Percentiles rank a stretch among this genome's conserved stretches.
Evolutionary conservation across 2,888 invertebrate species (phyloP).

Genomic region (Arenicola marina): DNA sequence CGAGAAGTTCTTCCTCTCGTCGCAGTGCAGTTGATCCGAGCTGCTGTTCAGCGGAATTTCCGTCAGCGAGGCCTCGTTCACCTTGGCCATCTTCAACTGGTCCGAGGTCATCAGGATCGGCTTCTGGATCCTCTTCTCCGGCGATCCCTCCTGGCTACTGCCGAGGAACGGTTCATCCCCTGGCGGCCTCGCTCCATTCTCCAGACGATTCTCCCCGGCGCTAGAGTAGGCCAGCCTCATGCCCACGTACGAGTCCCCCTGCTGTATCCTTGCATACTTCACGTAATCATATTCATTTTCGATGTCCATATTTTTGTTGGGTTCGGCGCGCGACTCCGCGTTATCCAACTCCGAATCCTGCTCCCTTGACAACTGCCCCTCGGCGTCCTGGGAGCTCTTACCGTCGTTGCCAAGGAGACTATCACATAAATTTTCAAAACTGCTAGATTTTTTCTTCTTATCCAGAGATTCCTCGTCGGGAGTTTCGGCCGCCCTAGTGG

Average conservation of each 20-base stretch:
- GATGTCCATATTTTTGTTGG: conserved; percentile 39
- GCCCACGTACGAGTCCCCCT: conserved; percentile 77
- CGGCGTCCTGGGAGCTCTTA: neutral
- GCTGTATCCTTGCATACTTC: conserved; percentile 56
- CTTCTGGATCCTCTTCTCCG: conserved; percentile 10
- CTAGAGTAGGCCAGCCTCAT: conserved; percentile 69
- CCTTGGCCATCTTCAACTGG: conserved; percentile 1
- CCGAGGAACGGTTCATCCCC: conserved; percentile 18
- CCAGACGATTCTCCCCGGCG: conserved; percentile 36
- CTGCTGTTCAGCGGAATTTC: conserved; percentile 25
- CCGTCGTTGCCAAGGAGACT: neutral
- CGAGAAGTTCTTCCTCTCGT: conserved; percentile 21
- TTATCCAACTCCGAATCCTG: too few relatives aligned
- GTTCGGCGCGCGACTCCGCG: too few relatives aligned
- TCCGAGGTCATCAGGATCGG: neutral
- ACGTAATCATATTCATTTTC: conserved; percentile 60
- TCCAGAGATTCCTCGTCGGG: neutral
- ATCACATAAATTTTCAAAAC: conserved; percentile 2
- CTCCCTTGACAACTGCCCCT: too few relatives aligned
- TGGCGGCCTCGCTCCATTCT: conserved; percentile 36
- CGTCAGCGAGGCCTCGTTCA: conserved; percentile 21
- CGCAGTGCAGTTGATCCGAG: neutral
- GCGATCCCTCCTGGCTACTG: conserved; percentile 23
- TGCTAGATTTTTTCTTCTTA: neutral
- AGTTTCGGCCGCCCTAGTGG: neutral